Percentiles rank a stretch among this genome's conserved stretches.
These are phyloP conservation scores for Hylaeus anthracinus DNA, from an alignment of 1,140 invertebrate species.

Conservation along the genomic window DNA sequence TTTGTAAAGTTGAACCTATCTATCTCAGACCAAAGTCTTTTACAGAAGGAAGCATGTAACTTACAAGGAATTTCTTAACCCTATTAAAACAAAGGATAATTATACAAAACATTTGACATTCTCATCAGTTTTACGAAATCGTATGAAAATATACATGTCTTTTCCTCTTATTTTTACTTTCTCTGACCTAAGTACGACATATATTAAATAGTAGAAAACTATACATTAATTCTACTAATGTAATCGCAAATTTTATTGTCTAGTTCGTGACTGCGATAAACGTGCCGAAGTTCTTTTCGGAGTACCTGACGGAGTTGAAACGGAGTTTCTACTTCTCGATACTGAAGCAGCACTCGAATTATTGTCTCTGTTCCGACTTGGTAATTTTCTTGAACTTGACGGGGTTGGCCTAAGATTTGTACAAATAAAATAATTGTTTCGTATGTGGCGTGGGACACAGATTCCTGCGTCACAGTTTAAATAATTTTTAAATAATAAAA, in stretches of 20 bases:
- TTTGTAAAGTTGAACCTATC: too few species aligned
- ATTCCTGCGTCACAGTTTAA: too few species aligned
- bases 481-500: too few species aligned
- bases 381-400: neutral
- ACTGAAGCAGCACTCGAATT: neutral
- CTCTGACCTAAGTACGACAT: neutral
- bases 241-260: neutral
- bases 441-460: too few species aligned
- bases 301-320: neutral
- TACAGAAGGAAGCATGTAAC: too few species aligned
- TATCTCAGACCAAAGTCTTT: too few species aligned
- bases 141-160: neutral
- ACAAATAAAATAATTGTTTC: neutral
- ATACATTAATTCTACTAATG: neutral
- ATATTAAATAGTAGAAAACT: neutral
- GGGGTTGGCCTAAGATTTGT: conserved; percentile 3
- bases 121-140: too few species aligned
- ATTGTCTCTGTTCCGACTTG: neutral
- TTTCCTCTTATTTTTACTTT: neutral
- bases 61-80: too few species aligned
- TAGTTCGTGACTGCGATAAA: conserved; percentile 18
- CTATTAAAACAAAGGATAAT: too few species aligned
- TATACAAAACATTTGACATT: too few species aligned
- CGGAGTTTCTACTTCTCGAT: conserved; percentile 10
- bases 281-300: conserved; percentile 22